Evolutionary conservation across 2,113 vertebrate genomes (phyloP).

Genomic region (Ochotona princeps): DNA sequence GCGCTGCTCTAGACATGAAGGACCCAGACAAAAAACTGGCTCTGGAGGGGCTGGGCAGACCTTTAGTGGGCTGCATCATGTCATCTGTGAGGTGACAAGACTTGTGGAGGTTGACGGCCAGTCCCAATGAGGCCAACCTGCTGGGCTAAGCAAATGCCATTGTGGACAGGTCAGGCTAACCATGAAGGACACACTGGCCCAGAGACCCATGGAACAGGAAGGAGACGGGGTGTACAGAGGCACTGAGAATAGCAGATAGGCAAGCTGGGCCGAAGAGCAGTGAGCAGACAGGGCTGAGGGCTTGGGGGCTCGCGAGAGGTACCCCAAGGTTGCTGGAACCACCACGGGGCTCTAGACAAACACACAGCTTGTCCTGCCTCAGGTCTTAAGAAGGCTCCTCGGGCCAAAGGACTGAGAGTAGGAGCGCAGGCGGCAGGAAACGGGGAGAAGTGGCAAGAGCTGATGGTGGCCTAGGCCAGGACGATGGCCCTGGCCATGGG

Average conservation of each 20-base stretch:
- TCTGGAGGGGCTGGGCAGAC: background rate
- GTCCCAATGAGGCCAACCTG: background rate
- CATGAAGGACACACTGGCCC: background rate
- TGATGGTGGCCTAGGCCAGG: background rate
- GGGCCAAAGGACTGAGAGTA: background rate
- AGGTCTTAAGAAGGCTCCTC: background rate
- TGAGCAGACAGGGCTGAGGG: background rate
- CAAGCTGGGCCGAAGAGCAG: background rate
- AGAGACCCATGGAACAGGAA: background rate
- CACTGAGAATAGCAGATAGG: background rate
- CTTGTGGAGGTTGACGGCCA: background rate
- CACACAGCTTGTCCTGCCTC: too few relatives aligned
- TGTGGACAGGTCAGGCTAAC: background rate
- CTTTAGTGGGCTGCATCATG: background rate
- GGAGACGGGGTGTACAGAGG: accelerated
- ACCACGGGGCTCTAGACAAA: background rate
- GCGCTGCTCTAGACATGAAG: background rate
- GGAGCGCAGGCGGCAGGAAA: background rate
- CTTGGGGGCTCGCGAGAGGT: background rate
- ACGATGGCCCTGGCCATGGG: background rate
- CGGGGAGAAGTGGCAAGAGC: background rate
- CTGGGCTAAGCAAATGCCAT: background rate
- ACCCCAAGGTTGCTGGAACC: background rate
- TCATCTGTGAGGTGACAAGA: background rate
- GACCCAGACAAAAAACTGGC: background rate